Base-by-base conservation (phyloP, 2,888 invertebrate genomes). In the Sinodicranocentrus sp. region DNA sequence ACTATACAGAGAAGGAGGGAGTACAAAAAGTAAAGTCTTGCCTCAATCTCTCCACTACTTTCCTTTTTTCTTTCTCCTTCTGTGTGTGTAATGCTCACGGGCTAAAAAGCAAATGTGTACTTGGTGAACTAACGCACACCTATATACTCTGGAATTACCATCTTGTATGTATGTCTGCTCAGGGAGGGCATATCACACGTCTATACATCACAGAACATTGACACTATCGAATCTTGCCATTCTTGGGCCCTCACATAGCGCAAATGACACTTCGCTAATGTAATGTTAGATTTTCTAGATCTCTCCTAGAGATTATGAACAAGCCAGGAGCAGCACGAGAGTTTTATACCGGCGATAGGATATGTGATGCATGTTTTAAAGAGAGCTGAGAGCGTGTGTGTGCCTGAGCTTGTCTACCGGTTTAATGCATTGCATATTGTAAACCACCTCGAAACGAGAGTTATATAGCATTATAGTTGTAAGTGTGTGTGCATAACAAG, bases 191-290 rank as follows among this genome's bases (percentile, higher is more conserved):
- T 87, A 88, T 88, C 88, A 86, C 84, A 86, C 85, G 87, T 86
- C 88, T 88, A 88, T 88, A 88, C 88, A 88, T 88, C 88, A 88
- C 88, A 86, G 86, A 83, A 87, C 87, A 87, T 86, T 88, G 88
- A 88, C 88, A 87, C 82, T 88, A 88, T 88, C 88, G 86, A 87
- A 86, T 87, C 87, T 87, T 85, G 86, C 87, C 87, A 87, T 88
- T 88, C 88, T 87, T 25, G 61, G 72, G 65, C 63, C 83, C 84
- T 85, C 87, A 85, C 87, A 86, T 82, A 77, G 84, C 87, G 79
- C 85, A 87, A 88, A 86, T 87, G 88, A 88, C 88, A 88, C 86
- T 88, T 87, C 75, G 87, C 88, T 88, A 88, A 88, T 88, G 88
- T 87, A 86, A 88, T 87, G 87, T 85, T 86, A 88, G 87, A 88